Conservation (phyloP, 2,113 vertebrate genomes). For the Dermatemys mawii region DNA sequence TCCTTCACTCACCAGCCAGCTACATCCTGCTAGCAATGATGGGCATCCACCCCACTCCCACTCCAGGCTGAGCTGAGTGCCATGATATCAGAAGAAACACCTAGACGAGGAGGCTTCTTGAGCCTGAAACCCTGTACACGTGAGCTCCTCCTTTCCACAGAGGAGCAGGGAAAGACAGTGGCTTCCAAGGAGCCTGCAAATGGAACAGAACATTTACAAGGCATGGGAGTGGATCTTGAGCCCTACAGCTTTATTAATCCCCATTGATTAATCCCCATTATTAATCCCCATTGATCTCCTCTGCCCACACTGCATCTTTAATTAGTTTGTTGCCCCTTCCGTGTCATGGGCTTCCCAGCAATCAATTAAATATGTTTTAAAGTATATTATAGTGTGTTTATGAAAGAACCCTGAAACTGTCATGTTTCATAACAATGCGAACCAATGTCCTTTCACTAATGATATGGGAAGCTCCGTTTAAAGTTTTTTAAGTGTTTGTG, state of each 20-base stretch:
- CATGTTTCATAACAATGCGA: conserved; percentile 8
- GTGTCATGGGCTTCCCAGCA: background rate
- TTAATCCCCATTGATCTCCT: no score
- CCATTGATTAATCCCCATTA: no score
- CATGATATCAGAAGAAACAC: background rate
- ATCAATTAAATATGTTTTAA: background rate
- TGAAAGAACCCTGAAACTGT: conserved; percentile 24
- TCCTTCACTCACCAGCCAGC: background rate
- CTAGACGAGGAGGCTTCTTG: background rate
- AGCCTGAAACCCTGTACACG: background rate
- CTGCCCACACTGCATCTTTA: background rate
- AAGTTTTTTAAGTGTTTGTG: conserved; percentile 3
- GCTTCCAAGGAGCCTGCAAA: background rate
- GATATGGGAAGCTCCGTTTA: background rate
- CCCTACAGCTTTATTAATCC: no score
- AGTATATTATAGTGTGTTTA: background rate
- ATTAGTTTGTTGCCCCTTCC: background rate
- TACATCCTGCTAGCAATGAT: background rate
- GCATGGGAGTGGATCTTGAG: no score
- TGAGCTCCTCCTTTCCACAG: background rate
- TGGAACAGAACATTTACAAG: background rate
- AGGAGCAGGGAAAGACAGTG: background rate
- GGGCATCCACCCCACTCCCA: background rate
- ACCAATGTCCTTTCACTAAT: background rate
- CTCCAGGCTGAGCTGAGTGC: background rate